A percentile compares a stretch with the other conserved stretches of the same genome.
Conservation (phyloP, 2,113 vertebrate genomes). For the Tachysurus fulvidraco region DNA sequence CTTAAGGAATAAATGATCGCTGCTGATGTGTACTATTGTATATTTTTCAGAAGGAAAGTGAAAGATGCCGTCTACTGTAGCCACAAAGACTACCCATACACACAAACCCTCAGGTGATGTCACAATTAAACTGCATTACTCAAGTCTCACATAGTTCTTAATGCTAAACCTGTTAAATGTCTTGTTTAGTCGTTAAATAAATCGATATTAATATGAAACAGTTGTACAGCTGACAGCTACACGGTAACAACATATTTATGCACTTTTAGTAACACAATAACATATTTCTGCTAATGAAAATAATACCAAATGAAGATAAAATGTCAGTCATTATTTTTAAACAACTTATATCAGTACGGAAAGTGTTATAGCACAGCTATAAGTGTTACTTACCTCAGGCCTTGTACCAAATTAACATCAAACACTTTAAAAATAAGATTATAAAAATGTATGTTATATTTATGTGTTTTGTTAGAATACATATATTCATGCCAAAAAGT, state of each 20-base stretch:
- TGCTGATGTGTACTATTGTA: conserved; percentile 14
- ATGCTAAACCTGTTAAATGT: not conserved
- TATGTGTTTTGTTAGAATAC: not conserved
- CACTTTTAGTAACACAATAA: not conserved
- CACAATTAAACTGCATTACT: not conserved
- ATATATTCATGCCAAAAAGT: not conserved
- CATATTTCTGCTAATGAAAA: not conserved
- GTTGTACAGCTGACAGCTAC: too few species aligned
- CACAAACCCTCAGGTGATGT: conserved; percentile 33
- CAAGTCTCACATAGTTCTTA: not conserved
- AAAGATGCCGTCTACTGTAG: conserved; percentile 22
- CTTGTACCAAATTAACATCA: not conserved
- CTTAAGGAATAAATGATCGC: not conserved
- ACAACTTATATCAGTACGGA: not conserved
- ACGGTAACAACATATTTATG: not conserved
- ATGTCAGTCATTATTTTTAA: not conserved
- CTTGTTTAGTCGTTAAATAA: not conserved
- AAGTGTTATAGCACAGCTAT: not conserved
- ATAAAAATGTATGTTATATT: not conserved
- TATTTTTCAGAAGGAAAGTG: conserved; percentile 44
- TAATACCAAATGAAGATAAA: not conserved
- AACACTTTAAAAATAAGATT: not conserved
- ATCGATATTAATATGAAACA: not conserved
- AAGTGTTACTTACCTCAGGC: not conserved
- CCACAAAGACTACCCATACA: conserved; percentile 2